phyloP scores from a whole-genome alignment of 2,113 vertebrate species.

The Ophiodon elongatus region DNA sequence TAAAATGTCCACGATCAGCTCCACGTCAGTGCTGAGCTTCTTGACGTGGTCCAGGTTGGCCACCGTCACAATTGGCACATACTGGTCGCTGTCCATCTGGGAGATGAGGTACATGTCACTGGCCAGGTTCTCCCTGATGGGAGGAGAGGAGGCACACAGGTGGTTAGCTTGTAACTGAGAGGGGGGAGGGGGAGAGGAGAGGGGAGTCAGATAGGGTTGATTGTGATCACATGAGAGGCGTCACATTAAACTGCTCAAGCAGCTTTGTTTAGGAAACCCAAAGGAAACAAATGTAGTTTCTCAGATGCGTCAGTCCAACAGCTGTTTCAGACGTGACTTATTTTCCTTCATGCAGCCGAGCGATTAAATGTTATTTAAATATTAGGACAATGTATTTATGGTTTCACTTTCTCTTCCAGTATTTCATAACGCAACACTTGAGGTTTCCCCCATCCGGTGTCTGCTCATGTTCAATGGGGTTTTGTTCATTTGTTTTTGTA shows the following conservation, averaged over 20 bases:
- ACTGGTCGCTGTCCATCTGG: conserved; percentile 99
- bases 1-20: conserved; percentile 96
- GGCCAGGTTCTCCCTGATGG: conserved; percentile 95
- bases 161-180: not conserved
- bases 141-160: not conserved
- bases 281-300: not conserved
- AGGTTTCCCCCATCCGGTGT: not conserved
- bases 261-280: not conserved
- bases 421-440: not conserved
- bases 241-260: not conserved
- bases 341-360: not conserved
- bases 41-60: conserved; percentile 99
- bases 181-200: no score
- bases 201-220: no score
- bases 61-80: conserved; percentile 98
- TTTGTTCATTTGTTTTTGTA: not conserved
- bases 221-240: not conserved
- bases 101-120: conserved; percentile 99
- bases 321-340: conserved; percentile 17
- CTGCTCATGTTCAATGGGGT: not conserved
- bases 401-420: conserved; percentile 2
- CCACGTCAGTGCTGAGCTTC: conserved; percentile 97
- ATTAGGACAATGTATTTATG: not conserved
- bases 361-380: no score
- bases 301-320: not conserved